Evolutionary conservation across 2,888 invertebrate species (phyloP).

Genomic region (Lissonota sp.): DNA sequence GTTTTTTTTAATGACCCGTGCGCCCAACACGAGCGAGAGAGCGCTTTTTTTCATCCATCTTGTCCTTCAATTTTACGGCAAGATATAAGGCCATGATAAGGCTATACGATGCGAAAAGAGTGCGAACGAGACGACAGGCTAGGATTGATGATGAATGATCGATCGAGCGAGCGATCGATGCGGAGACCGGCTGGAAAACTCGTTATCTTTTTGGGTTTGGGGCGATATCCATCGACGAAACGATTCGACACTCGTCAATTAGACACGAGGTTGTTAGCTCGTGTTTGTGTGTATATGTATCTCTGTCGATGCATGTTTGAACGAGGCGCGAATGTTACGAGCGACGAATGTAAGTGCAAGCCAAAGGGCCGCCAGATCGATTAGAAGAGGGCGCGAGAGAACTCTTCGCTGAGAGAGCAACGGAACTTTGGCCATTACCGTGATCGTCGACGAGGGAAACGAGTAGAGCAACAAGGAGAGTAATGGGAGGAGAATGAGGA

Average conservation of each 20-base stretch:
- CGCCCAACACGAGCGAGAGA: neutral
- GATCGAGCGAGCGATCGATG: constrained; percentile 34
- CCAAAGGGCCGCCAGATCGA: constrained; percentile 38
- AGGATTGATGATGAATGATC: constrained; percentile 59
- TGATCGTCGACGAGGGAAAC: constrained; percentile 28
- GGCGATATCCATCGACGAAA: constrained; percentile 41
- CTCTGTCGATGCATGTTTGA: neutral
- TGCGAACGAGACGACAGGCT: constrained; percentile 27
- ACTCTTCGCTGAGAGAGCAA: neutral
- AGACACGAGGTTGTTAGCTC: constrained; percentile 15
- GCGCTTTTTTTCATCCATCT: constrained; percentile 17
- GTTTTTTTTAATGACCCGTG: constrained; percentile 28
- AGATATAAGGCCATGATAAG: constrained; percentile 19
- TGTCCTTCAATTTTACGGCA: constrained; percentile 26
- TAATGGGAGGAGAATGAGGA: neutral
- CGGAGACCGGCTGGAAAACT: constrained; percentile 39
- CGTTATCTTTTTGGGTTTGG: constrained; percentile 26
- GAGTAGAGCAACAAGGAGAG: constrained; percentile 14
- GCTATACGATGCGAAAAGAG: constrained; percentile 14
- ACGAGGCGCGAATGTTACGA: constrained; percentile 47
- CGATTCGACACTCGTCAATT: constrained; percentile 51
- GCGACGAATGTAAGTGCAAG: constrained; percentile 36
- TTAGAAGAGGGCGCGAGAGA: constrained; percentile 37
- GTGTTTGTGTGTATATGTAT: neutral
- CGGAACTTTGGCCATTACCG: constrained; percentile 56